Evolutionary conservation across 2,113 vertebrate species (phyloP), one percentile per base, ranked within the genome.

Genomic region (Serilophus lunatus): DNA sequence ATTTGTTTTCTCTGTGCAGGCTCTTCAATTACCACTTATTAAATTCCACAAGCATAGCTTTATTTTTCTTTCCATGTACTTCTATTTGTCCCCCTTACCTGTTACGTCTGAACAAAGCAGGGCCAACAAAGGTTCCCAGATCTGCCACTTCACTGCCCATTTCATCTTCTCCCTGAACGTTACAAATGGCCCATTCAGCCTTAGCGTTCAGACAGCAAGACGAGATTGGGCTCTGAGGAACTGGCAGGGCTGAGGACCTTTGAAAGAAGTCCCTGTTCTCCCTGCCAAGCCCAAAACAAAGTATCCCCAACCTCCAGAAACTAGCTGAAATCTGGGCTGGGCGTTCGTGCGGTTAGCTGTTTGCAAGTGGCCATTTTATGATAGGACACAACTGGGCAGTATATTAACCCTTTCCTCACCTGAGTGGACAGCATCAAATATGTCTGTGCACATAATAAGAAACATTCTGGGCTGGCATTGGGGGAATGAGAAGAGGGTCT

Each of bases 301-400:
- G 18, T 42, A 45, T 50, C 83, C 79, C 87, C 61, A 11, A 76
- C 56, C 95, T 97, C 83, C 88, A 86, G 82, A 97, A 98, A 90
- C 61, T 96, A 95, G 87, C 96, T 98, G 97, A 97, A 97, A 98
- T 98, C 97, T 98, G 97, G 98, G 98, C 98, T 98, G 98, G 98
- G 98, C 98, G 98, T 99, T 98, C 97, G 98, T 99, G 98, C 98
- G 98, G 98, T 99, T 98, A 99, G 99, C 98, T 97, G 98, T 98
- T 98, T 98, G 98, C 98, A 98, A 98, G 98, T 98, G 98, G 98
- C 98, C 98, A 98, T 99, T 99, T 99, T 98, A 98, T 98, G 97
- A 97, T 75, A 98, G 96, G 92, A 97, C 74, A 97, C 90, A 92
- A 92, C 24, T 74, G 94, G 97, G 96, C 96, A 95, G 89, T 98